phyloP scores from a whole-genome alignment of 2,113 vertebrate species.

The Cathartes aura region DNA sequence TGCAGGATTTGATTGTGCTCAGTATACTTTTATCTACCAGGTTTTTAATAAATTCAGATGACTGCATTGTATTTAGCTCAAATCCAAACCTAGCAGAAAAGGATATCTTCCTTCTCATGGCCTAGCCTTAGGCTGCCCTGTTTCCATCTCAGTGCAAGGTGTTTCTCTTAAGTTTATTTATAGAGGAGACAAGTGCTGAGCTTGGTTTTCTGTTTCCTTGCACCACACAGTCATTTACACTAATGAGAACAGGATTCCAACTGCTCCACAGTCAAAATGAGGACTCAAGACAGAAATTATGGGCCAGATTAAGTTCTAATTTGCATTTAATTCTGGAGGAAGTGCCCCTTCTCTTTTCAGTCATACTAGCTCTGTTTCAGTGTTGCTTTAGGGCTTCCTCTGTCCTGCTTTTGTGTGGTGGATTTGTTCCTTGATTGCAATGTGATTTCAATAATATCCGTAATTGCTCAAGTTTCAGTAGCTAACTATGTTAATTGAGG shows the following conservation, averaged over 20 bases:
- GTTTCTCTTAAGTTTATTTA: background rate
- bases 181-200: background rate
- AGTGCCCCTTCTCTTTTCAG: background rate
- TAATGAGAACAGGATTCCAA: constrained; percentile 12
- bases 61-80: background rate
- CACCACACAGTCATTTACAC: background rate
- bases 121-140: background rate
- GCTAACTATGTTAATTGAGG: constrained; percentile 30
- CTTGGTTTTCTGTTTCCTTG: background rate
- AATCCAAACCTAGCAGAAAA: background rate
- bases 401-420: constrained; percentile 20
- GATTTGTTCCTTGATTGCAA: constrained; percentile 30
- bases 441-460: background rate
- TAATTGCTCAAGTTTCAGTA: constrained; percentile 52
- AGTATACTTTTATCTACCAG: background rate
- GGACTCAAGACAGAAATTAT: background rate
- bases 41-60: background rate
- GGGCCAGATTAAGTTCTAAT: constrained; percentile 14
- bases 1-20: background rate
- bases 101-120: background rate
- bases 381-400: constrained; percentile 35
- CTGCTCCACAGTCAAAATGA: constrained; percentile 15
- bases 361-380: background rate
- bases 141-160: background rate
- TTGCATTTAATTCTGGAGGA: constrained; percentile 42